Percentiles rank a stretch among this genome's conserved stretches.
Evolutionary conservation across 2,113 vertebrate species (phyloP).

Genomic region (Corynorhinus townsendii): DNA sequence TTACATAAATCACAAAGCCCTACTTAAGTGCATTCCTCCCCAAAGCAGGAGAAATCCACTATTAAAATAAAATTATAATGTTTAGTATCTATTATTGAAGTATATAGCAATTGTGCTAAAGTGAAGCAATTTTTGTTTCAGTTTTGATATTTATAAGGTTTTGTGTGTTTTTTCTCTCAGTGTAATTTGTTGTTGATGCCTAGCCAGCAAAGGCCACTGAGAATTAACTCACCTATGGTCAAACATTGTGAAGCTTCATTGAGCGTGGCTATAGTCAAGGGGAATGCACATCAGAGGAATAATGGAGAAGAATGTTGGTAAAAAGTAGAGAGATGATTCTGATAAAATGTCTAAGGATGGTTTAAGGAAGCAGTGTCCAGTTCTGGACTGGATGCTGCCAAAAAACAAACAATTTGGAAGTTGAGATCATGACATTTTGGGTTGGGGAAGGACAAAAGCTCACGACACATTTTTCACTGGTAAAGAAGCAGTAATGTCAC

Average conservation of each 20-base stretch:
- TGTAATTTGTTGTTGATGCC: background rate
- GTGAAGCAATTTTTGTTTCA: background rate
- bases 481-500: background rate
- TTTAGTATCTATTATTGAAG: background rate
- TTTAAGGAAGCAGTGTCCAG: background rate
- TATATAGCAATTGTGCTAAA: background rate
- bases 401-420: background rate
- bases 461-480: background rate
- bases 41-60: slow-evolving; percentile 18
- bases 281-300: background rate
- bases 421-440: background rate
- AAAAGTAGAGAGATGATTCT: background rate
- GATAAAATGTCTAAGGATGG: background rate
- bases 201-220: background rate
- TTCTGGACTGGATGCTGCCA: background rate
- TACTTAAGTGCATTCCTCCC: background rate
- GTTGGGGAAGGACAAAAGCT: background rate
- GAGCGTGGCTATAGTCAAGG: background rate
- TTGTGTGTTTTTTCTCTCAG: background rate
- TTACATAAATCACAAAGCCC: background rate
- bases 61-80: background rate
- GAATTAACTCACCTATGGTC: background rate
- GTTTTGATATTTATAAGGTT: background rate
- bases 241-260: background rate
- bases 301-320: background rate